Evolutionary conservation across 2,113 vertebrate genomes (phyloP).

Genomic region (Leptodactylus fuscus): DNA sequence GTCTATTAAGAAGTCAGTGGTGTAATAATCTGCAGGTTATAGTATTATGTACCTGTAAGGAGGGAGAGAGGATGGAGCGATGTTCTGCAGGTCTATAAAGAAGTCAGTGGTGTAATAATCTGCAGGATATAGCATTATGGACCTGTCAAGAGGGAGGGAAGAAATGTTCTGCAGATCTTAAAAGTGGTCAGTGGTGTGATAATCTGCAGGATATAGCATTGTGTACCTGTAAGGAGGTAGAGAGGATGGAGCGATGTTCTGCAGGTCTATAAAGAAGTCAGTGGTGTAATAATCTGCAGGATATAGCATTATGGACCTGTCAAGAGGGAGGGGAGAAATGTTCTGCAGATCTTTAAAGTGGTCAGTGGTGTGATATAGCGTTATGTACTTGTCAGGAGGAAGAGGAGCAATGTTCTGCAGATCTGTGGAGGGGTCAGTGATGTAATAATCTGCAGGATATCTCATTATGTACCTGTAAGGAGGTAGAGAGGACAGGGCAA

Average conservation of each 20-base stretch:
- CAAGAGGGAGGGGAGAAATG: neutral
- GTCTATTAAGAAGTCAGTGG: too few species aligned
- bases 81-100: neutral
- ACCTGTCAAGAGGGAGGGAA: neutral
- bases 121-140: neutral
- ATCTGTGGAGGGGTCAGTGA: neutral
- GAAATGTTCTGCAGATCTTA: too few species aligned
- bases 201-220: too few species aligned
- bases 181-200: too few species aligned
- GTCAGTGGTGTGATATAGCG: neutral
- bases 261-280: neutral
- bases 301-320: neutral
- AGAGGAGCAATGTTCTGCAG: conserved; percentile 3
- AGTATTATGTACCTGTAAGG: too few species aligned
- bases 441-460: too few species aligned
- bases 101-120: neutral
- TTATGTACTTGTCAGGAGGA: neutral
- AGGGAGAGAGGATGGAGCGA: neutral
- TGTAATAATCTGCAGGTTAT: too few species aligned
- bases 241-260: neutral
- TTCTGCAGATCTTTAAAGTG: neutral
- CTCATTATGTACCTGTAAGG: neutral
- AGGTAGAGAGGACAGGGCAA: neutral
- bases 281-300: neutral
- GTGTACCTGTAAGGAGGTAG: neutral